A percentile compares a stretch with the other conserved stretches of the same genome.
Conservation (phyloP, 2,888 invertebrate species). For the Laothoe populi region DNA sequence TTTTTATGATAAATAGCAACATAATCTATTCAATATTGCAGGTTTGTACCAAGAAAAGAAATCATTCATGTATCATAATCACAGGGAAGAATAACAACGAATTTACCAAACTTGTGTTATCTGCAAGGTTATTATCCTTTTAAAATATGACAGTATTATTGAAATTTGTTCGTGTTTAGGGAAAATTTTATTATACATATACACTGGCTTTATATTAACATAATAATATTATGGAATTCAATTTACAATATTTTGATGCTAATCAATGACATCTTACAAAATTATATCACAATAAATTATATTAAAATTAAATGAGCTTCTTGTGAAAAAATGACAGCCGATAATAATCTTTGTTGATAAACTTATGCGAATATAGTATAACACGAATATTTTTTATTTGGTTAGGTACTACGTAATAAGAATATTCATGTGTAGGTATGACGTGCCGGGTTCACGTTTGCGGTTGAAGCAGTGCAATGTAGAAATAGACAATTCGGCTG, state of each 20-base stretch:
- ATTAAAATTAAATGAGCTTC: conserved; percentile 10
- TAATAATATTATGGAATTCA: background rate
- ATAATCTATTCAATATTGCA: too few relatives aligned
- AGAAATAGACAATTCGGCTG: conserved; percentile 35
- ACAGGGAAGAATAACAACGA: background rate
- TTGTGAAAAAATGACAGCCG: background rate
- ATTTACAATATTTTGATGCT: background rate
- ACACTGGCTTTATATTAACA: background rate
- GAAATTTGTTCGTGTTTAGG: background rate
- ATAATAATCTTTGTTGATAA: conserved; percentile 13
- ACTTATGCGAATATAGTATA: too few relatives aligned
- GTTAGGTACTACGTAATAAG: background rate
- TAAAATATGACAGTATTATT: background rate
- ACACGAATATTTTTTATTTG: background rate
- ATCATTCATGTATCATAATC: too few relatives aligned
- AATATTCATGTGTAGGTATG: background rate
- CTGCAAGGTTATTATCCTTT: background rate
- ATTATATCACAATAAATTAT: conserved; percentile 11
- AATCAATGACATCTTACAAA: background rate
- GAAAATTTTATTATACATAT: background rate
- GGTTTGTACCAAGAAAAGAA: too few relatives aligned
- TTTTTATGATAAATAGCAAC: too few relatives aligned
- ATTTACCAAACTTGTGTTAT: background rate
- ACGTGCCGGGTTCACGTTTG: conserved; percentile 3
- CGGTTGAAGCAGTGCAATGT: conserved; percentile 17